These are phyloP conservation scores for Varanus salvator DNA, from an alignment of 2,113 vertebrate genomes.

Conservation along the genomic window DNA sequence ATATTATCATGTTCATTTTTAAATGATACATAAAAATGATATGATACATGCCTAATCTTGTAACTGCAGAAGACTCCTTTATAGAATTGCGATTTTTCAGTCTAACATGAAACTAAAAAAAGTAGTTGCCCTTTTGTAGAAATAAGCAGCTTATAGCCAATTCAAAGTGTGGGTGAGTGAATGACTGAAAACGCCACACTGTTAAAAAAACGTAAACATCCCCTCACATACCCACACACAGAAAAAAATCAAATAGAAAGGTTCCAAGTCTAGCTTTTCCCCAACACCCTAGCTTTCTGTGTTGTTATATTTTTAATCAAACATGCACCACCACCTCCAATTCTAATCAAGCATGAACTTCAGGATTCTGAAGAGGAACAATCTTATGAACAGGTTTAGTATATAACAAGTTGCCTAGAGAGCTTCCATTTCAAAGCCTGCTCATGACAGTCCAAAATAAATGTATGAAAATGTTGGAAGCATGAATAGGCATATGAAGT, in stretches of 20 bases:
- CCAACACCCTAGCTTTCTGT: not conserved
- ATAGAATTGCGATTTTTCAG: not conserved
- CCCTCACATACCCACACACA: not conserved
- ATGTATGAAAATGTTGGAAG: slow-evolving; percentile 27
- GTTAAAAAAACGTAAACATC: not conserved
- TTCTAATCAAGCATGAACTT: not conserved
- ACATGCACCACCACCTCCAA: no score
- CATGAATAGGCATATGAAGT: slow-evolving; percentile 35
- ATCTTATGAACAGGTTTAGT: not conserved
- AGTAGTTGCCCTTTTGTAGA: not conserved
- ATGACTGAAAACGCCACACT: not conserved
- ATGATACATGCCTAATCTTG: not conserved
- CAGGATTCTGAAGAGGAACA: not conserved
- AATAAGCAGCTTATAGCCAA: not conserved
- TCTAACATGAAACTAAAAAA: not conserved
- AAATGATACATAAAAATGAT: not conserved
- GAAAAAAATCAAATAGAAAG: not conserved
- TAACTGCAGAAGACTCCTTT: not conserved
- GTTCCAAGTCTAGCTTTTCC: not conserved
- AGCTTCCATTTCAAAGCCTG: not conserved
- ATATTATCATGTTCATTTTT: not conserved
- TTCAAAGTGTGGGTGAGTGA: not conserved
- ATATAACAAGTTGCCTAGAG: not conserved
- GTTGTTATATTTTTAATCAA: not conserved
- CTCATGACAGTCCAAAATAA: not conserved